These are phyloP conservation scores for Acanthaster planci DNA, from an alignment of 35 echinoderm and acorn worm genomes.

Conservation along the genomic window DNA sequence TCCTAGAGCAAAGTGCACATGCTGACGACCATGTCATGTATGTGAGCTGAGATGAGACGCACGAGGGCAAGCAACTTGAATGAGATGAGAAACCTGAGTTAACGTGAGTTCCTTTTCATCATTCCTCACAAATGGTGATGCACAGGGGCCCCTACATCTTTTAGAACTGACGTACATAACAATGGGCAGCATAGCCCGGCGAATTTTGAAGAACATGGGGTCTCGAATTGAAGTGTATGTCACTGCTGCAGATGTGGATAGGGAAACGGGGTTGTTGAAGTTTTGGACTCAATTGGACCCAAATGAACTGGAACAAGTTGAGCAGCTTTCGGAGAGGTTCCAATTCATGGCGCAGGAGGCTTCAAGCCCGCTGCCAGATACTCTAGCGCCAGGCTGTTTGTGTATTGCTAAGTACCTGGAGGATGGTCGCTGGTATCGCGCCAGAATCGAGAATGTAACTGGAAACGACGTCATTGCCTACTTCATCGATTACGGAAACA, in stretches of 20 bases:
- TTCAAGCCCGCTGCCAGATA: neutral
- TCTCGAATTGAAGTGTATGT: slow-evolving; percentile 50
- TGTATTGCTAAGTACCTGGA: slow-evolving; percentile 84
- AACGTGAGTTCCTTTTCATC: no score
- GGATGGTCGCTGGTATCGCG: slow-evolving; percentile 79
- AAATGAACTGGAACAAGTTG: slow-evolving; percentile 31
- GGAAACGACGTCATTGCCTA: slow-evolving; percentile 89
- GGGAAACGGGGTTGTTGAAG: slow-evolving; percentile 28
- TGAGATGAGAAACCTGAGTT: no score
- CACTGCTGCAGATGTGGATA: slow-evolving; percentile 43
- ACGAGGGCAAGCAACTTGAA: no score
- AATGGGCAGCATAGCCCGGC: slow-evolving; percentile 1
- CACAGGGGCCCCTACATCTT: neutral
- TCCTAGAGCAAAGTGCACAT: no score
- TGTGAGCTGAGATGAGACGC: no score
- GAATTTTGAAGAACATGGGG: slow-evolving; percentile 1
- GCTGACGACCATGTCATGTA: no score
- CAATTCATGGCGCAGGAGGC: slow-evolving; percentile 33
- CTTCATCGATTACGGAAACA: slow-evolving; percentile 87
- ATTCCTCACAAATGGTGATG: no score
- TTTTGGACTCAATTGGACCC: slow-evolving; percentile 66
- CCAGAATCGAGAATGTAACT: slow-evolving; percentile 66
- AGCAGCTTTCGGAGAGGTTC: slow-evolving; percentile 14
- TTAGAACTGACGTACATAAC: neutral
- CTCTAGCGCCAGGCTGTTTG: slow-evolving; percentile 40